Evolutionary conservation across 2,888 invertebrate genomes (phyloP).

Genomic region (Penaeus monodon): DNA sequence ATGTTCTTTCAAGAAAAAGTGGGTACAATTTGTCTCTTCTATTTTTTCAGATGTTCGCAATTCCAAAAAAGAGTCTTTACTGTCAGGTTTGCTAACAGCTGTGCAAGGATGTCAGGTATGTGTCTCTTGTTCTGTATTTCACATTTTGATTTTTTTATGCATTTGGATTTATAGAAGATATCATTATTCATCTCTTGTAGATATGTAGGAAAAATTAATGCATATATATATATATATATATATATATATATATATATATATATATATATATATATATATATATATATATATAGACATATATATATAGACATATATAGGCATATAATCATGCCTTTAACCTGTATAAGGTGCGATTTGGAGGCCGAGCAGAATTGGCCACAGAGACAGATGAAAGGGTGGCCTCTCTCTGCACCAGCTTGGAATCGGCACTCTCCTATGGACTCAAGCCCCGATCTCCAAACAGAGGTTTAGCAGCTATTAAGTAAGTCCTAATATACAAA

Average conservation of each 20-base stretch:
- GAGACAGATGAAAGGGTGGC: constrained; percentile 59
- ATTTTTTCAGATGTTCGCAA: constrained; percentile 36
- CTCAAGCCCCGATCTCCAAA: constrained; percentile 36
- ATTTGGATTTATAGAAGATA: not conserved
- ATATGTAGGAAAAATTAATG: no score
- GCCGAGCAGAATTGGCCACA: constrained; percentile 61
- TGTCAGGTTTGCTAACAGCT: constrained; percentile 38
- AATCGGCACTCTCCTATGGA: constrained; percentile 56
- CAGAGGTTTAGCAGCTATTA: constrained; percentile 56
- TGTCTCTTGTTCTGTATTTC: not conserved
- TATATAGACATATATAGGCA: not conserved
- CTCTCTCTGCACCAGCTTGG: constrained; percentile 48
- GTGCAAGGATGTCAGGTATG: constrained; percentile 55
- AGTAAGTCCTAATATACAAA: constrained; percentile 20
- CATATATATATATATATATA: no score
- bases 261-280: no score
- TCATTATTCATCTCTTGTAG: no score
- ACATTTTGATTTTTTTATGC: not conserved
- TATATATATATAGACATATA: no score
- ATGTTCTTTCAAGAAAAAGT: no score
- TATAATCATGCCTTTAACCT: not conserved
- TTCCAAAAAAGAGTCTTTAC: constrained; percentile 41
- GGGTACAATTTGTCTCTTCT: not conserved
- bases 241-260: no score
- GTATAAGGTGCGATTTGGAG: constrained; percentile 57